Percentiles rank a stretch among this genome's conserved stretches.
phyloP scores from a whole-genome alignment of 2,113 vertebrate species.

The Eretmochelys imbricata region DNA sequence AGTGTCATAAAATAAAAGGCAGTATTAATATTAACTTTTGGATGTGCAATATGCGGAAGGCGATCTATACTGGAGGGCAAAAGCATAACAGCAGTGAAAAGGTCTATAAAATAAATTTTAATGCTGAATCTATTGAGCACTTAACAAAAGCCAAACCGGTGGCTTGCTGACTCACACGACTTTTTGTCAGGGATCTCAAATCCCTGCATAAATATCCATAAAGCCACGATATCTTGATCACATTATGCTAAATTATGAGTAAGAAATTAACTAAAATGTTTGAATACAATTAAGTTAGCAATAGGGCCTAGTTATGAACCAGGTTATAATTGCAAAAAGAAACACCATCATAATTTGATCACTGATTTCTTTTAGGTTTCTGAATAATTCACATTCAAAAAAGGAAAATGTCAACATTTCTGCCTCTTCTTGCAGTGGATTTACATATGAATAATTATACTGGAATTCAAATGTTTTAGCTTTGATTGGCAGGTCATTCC shows the following conservation, averaged over 20 bases:
- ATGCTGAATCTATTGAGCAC: conserved; percentile 50
- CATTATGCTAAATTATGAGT: conserved; percentile 85
- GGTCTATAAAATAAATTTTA: conserved; percentile 51
- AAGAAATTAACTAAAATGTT: conserved; percentile 86
- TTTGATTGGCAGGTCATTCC: conserved; percentile 67
- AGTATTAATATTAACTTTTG: conserved; percentile 25
- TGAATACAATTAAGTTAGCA: conserved; percentile 84
- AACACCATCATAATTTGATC: conserved; percentile 64
- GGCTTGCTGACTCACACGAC: conserved; percentile 62
- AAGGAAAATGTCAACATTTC: conserved; percentile 60
- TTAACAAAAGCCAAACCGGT: conserved; percentile 49
- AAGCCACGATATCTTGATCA: conserved; percentile 77
- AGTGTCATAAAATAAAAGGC: conserved; percentile 18
- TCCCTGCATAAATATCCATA: conserved; percentile 85
- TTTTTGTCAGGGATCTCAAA: conserved; percentile 67
- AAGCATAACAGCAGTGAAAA: conserved; percentile 1
- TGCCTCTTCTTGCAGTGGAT: conserved; percentile 59
- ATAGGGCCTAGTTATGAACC: conserved; percentile 78
- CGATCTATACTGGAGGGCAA: conserved; percentile 39
- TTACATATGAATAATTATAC: conserved; percentile 72
- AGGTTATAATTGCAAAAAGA: conserved; percentile 70
- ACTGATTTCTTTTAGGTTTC: conserved; percentile 64
- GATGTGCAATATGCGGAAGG: conserved; percentile 21
- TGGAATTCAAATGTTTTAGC: conserved; percentile 53
- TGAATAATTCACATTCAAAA: conserved; percentile 67